phyloP scores from a whole-genome alignment of 2,797 vertebrate species.

The Leuciscus waleckii region DNA sequence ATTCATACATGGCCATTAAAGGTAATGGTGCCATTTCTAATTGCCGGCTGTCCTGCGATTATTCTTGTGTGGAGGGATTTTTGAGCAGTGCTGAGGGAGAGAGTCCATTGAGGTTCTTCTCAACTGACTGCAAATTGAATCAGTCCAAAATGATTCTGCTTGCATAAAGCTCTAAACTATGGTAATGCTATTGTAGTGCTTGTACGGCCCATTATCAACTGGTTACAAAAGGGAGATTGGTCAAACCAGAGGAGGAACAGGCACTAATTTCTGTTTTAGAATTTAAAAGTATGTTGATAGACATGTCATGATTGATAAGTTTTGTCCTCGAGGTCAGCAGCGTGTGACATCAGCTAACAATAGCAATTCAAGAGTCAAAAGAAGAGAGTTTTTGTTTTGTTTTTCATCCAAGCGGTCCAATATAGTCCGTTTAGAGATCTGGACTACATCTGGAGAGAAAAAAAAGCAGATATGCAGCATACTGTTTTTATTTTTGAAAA shows the following conservation, averaged over 20 bases:
- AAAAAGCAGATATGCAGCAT: neutral
- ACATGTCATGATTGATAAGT: slow-evolving; percentile 15
- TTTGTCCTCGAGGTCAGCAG: neutral
- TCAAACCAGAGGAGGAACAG: slow-evolving; percentile 32
- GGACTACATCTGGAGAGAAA: neutral
- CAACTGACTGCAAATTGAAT: slow-evolving; percentile 50
- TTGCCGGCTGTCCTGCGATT: slow-evolving; percentile 40
- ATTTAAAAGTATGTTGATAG: slow-evolving; percentile 33
- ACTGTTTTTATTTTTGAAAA: neutral
- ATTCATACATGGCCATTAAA: slow-evolving; percentile 30
- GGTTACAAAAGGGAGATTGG: slow-evolving; percentile 38
- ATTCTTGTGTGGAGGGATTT: slow-evolving; percentile 44
- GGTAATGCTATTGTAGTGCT: slow-evolving; percentile 52
- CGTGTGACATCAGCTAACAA: slow-evolving; percentile 7
- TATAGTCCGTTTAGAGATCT: neutral
- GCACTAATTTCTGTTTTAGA: slow-evolving; percentile 26
- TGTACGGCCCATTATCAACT: slow-evolving; percentile 38
- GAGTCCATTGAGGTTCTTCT: slow-evolving; percentile 45
- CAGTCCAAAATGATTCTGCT: slow-evolving; percentile 45
- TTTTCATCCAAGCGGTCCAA: neutral
- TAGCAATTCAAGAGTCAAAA: neutral
- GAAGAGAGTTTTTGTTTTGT: neutral
- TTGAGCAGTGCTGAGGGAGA: slow-evolving; percentile 11
- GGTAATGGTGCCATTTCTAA: slow-evolving; percentile 29
- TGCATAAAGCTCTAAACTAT: slow-evolving; percentile 53